These are phyloP conservation scores for Cylindroiulus punctatus DNA, from an alignment of 2,888 invertebrate species.

Conservation along the genomic window DNA sequence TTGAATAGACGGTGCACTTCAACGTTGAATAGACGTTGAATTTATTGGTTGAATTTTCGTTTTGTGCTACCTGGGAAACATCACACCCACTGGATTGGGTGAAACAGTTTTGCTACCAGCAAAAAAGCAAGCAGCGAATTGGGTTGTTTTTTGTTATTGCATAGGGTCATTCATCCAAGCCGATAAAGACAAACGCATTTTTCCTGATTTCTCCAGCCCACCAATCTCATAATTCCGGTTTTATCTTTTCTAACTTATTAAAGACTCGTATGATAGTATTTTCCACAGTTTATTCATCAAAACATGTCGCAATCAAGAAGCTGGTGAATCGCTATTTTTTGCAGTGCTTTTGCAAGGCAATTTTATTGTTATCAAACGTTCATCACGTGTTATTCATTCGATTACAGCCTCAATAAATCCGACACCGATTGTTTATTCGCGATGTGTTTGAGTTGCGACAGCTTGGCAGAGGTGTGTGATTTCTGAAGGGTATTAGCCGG, in stretches of 20 bases:
- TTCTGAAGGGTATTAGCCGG: conserved; percentile 24
- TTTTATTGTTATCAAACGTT: conserved; percentile 2
- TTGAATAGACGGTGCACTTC: too few relatives aligned
- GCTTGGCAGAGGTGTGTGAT: background rate
- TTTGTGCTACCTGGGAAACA: too few relatives aligned
- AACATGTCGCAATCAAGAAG: background rate
- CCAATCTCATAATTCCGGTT: conserved; percentile 35
- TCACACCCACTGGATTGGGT: too few relatives aligned
- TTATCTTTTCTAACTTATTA: background rate
- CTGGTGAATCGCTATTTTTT: background rate
- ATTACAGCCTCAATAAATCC: conserved; percentile 10
- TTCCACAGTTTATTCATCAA: background rate
- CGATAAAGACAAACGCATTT: background rate
- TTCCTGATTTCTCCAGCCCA: conserved; percentile 12
- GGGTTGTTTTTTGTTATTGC: background rate
- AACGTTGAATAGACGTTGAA: too few relatives aligned
- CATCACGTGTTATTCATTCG: conserved; percentile 24
- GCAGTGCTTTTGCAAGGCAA: background rate
- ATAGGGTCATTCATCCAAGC: background rate
- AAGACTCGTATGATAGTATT: background rate
- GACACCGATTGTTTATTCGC: conserved; percentile 15
- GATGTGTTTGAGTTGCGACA: conserved; percentile 7
- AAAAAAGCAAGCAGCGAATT: background rate
- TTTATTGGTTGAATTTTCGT: too few relatives aligned
- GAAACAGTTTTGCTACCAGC: too few relatives aligned